Evolutionary conservation across 2,888 invertebrate genomes (phyloP).

Genomic region (Aethes cnicana): DNA sequence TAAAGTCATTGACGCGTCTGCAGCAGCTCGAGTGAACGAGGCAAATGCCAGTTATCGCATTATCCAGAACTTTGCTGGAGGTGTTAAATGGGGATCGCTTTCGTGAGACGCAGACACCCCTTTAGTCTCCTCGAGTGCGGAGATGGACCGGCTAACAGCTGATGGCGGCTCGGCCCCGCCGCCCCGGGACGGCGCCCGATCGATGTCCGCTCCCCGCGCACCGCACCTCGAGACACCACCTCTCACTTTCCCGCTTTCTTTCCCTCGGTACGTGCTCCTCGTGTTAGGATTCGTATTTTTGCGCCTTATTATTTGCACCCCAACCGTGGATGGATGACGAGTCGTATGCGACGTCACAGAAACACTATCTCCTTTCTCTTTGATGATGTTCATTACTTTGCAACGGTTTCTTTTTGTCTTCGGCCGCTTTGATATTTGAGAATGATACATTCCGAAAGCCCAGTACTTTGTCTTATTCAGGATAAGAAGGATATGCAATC

Average conservation of each 20-base stretch:
- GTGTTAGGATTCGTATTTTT: slow-evolving; percentile 31
- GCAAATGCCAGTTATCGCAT: slow-evolving; percentile 27
- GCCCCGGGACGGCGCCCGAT: slow-evolving; percentile 59
- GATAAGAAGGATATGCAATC: too few relatives aligned
- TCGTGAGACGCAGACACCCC: slow-evolving; percentile 35
- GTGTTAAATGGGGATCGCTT: slow-evolving; percentile 32
- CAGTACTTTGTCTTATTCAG: not conserved
- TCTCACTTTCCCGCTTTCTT: slow-evolving; percentile 76
- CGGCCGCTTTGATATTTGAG: slow-evolving; percentile 21
- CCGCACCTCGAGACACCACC: slow-evolving; percentile 59
- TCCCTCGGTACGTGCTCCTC: slow-evolving; percentile 45
- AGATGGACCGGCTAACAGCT: slow-evolving; percentile 59
- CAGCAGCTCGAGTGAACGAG: slow-evolving; percentile 7
- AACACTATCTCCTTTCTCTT: slow-evolving; percentile 33
- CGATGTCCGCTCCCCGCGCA: slow-evolving; percentile 72
- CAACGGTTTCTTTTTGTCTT: slow-evolving; percentile 21
- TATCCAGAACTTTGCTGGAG: slow-evolving; percentile 32
- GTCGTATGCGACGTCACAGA: slow-evolving; percentile 30
- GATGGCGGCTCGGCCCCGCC: slow-evolving; percentile 60
- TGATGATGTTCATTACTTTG: slow-evolving; percentile 29
- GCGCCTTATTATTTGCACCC: slow-evolving; percentile 30
- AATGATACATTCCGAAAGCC: slow-evolving; percentile 16
- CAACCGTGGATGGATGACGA: slow-evolving; percentile 27
- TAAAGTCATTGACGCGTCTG: slow-evolving; percentile 8
- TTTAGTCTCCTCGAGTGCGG: slow-evolving; percentile 33